Evolutionary conservation across 2,797 vertebrate species (phyloP).

Genomic region (Cheirogaleus major): DNA sequence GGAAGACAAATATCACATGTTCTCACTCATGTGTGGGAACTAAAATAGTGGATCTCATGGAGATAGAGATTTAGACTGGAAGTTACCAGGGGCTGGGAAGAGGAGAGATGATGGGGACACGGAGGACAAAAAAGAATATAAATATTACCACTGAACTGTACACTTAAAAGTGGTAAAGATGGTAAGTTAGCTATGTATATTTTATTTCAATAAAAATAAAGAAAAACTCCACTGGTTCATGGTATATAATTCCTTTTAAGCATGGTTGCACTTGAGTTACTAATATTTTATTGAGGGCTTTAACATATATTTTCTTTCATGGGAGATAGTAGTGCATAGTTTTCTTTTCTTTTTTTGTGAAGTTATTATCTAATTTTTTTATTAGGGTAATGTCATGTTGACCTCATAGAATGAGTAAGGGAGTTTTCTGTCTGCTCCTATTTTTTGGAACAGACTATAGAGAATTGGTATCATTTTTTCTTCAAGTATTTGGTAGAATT

Average conservation of each 20-base stretch:
- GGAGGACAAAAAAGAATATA: too few relatives aligned
- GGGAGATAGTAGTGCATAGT: not conserved
- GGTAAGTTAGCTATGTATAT: too few relatives aligned
- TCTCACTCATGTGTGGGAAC: too few relatives aligned
- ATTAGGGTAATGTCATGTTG: not conserved
- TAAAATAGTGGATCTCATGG: too few relatives aligned
- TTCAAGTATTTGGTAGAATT: not conserved
- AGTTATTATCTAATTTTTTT: not conserved
- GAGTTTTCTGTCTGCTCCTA: not conserved
- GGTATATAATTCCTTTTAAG: not conserved
- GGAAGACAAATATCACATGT: too few relatives aligned
- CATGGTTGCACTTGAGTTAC: not conserved
- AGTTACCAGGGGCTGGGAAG: too few relatives aligned
- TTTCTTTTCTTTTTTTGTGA: not conserved
- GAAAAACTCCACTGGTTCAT: not conserved
- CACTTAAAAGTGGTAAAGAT: too few relatives aligned
- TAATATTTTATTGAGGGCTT: not conserved
- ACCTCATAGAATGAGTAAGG: not conserved
- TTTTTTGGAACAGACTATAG: not conserved
- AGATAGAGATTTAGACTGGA: too few relatives aligned
- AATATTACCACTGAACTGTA: too few relatives aligned
- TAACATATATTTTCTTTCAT: not conserved
- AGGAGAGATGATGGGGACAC: too few relatives aligned
- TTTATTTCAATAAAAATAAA: too few relatives aligned
- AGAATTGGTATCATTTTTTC: not conserved